Evolutionary conservation across 2,113 vertebrate genomes (phyloP).

Genomic region (Plecotus auritus): DNA sequence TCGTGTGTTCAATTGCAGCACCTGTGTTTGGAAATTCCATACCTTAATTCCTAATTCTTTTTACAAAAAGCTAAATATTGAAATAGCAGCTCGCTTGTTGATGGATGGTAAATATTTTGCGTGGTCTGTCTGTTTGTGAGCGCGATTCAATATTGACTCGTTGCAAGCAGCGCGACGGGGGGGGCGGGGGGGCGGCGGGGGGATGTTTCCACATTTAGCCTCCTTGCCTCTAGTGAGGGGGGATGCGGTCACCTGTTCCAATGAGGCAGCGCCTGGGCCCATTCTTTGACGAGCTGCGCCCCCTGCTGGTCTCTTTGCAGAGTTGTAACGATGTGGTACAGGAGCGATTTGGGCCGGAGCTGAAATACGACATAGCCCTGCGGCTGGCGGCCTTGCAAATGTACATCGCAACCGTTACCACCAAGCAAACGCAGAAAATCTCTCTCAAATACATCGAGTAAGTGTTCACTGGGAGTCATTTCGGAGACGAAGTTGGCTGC

Average conservation of each 20-base stretch:
- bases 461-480: conserved; percentile 75
- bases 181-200: not conserved
- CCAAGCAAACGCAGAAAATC: conserved; percentile 97
- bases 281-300: conserved; percentile 75
- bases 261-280: rapidly evolving
- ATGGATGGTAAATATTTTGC: conserved; percentile 40
- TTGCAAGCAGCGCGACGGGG: not conserved
- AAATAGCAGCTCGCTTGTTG: conserved; percentile 53
- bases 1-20: not conserved
- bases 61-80: conserved; percentile 54
- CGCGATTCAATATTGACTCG: conserved; percentile 22
- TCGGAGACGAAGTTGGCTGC: not conserved
- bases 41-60: conserved; percentile 50
- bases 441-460: conserved; percentile 99
- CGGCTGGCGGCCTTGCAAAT: conserved; percentile 95
- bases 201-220: conserved; percentile 46
- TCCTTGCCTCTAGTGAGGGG: not conserved
- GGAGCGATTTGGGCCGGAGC: conserved; percentile 96
- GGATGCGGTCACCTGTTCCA: conserved; percentile 42
- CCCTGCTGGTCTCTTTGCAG: conserved; percentile 86
- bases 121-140: conserved; percentile 25
- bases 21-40: conserved; percentile 57
- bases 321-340: conserved; percentile 98
- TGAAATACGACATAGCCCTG: conserved; percentile 96
- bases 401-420: conserved; percentile 97